Conservation (phyloP, 2,113 vertebrate species). For the Sigmodon hispidus region DNA sequence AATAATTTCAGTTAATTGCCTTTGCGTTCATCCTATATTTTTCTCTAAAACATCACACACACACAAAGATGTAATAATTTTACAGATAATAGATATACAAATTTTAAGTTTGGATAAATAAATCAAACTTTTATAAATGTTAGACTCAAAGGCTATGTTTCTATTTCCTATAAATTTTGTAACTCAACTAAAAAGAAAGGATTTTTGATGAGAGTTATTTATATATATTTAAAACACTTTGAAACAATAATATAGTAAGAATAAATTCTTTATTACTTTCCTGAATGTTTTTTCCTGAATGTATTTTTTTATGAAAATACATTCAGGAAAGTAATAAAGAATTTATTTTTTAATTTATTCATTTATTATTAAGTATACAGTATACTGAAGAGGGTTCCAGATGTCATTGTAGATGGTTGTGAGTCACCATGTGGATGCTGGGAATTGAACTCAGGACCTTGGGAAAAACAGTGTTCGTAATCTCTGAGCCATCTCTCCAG, state of each 20-base stretch:
- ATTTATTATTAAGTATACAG: too few relatives aligned
- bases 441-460: too few relatives aligned
- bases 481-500: too few relatives aligned
- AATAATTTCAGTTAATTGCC: background rate
- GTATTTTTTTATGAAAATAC: background rate
- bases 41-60: background rate
- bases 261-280: too few relatives aligned
- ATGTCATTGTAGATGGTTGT: too few relatives aligned
- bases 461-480: too few relatives aligned
- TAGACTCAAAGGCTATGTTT: constrained; percentile 28
- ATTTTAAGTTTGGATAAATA: background rate
- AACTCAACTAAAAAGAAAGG: constrained; percentile 46
- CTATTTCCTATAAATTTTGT: constrained; percentile 45
- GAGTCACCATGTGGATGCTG: too few relatives aligned
- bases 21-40: background rate
- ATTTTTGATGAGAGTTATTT: constrained; percentile 23
- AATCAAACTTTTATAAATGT: background rate
- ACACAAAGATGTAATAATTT: background rate
- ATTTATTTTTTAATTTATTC: background rate
- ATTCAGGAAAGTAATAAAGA: constrained; percentile 61
- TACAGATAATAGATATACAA: background rate
- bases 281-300: too few relatives aligned
- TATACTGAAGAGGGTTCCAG: too few relatives aligned
- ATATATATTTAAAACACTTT: constrained; percentile 21
- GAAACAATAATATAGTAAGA: too few relatives aligned